Evolutionary conservation across 2,888 invertebrate genomes (phyloP).

Genomic region (Nephrotoma appendiculata): DNA sequence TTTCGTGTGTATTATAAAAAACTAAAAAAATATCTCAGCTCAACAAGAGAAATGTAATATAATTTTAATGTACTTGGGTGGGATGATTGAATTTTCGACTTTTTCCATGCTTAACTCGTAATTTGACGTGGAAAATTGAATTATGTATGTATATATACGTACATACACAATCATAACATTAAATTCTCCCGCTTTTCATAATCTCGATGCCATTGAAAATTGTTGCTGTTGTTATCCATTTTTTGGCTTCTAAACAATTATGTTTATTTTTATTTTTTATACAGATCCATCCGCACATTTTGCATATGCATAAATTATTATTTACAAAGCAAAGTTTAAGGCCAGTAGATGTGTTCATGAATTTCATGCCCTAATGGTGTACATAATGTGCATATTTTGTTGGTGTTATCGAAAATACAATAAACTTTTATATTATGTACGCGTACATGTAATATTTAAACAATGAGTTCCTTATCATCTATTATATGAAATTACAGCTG

Average conservation of each 20-base stretch:
- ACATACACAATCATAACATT: neutral
- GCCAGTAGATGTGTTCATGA: neutral
- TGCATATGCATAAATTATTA: neutral
- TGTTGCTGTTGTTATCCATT: neutral
- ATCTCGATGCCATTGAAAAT: neutral
- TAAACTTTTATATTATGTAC: neutral
- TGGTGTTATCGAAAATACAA: neutral
- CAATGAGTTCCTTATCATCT: neutral
- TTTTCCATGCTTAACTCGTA: neutral
- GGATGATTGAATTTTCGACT: neutral
- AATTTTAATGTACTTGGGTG: neutral
- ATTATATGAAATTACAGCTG: neutral
- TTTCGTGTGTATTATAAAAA: neutral
- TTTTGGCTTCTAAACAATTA: neutral
- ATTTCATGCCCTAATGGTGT: neutral
- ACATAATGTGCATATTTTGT: neutral
- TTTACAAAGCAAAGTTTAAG: neutral
- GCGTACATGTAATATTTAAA: neutral
- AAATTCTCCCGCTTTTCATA: neutral
- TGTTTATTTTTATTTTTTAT: neutral
- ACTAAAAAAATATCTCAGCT: neutral
- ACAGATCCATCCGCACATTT: neutral
- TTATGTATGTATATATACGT: neutral
- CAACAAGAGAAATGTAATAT: neutral
- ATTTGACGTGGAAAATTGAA: neutral